Evolutionary conservation across 2,888 invertebrate genomes (phyloP), one percentile per base, ranked within the genome.

Genomic region (Teinopalpus imperialis): DNA sequence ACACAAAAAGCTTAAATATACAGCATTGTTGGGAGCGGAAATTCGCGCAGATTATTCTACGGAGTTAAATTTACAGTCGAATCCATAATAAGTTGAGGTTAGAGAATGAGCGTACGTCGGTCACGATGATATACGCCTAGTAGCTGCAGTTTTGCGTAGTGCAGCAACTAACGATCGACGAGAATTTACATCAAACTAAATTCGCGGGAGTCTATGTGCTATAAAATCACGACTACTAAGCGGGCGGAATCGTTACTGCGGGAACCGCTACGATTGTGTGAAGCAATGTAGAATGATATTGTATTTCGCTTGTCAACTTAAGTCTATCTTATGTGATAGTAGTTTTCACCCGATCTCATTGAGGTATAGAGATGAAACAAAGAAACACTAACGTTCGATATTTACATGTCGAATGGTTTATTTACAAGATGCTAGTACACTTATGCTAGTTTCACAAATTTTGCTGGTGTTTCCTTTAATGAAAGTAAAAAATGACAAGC

Each of bases 271-370:
- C 87, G 86, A 86, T 80, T 72, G 69, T 69, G 61, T 64, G 66
- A 63, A 57, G 51, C 54, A 57, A 52, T 52, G 48, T 51, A 56
- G 46, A 44, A 52, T 58, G 62, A 57, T 65, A 68, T 21, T 16
- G 20, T 37, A 44, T 37, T 63, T 80, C 83, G 83, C 85, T 75
- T 81, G 85, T 86, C 86, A 83, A 86, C 83, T 83, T 78, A 54
- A 49, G 73, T 59, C 65, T 69, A 59, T 63, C 61, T 54, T 57
- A 63, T 63, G 71, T 39, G 20, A 36, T 67, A 81, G 86, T 88
- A 88, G 86, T 87, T 88, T 88, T 88, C 88, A 88, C 88, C 88
- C 88, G 87, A 87, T 85, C 87, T 87, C 87, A 81, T 74, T 73
- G 72, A 77, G 72, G 72, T 75, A 73, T 75, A 81, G 74, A 82